phyloP scores from a whole-genome alignment of 2,113 vertebrate genomes.

The Coryphaenoides rupestris region DNA sequence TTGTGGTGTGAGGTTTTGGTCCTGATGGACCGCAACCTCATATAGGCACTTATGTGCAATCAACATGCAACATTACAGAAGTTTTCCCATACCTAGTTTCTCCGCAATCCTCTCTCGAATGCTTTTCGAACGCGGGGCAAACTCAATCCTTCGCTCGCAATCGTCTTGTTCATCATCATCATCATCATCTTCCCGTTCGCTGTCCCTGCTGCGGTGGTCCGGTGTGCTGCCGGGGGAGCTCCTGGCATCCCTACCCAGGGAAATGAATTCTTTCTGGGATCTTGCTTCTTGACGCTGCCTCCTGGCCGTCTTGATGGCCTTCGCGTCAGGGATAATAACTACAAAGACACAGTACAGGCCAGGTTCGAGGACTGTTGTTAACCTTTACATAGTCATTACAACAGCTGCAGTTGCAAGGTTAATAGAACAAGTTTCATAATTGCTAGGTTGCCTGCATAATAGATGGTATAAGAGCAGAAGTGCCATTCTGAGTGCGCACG shows the following conservation, averaged over 20 bases:
- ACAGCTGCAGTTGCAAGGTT: no score
- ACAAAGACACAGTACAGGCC: constrained; percentile 30
- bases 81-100: constrained; percentile 73
- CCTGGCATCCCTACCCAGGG: constrained; percentile 61
- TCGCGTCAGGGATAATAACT: constrained; percentile 74
- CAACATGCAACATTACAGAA: no score
- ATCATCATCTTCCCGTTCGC: constrained; percentile 44
- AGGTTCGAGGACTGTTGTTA: no score
- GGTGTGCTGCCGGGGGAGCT: constrained; percentile 42
- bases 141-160: constrained; percentile 74
- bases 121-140: constrained; percentile 77
- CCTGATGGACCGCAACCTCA: no score
- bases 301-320: constrained; percentile 71
- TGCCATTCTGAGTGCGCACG: no score
- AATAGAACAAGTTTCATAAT: no score
- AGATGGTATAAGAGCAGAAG: no score
- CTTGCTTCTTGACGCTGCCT: constrained; percentile 70
- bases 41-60: no score
- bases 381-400: no score
- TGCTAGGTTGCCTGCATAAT: no score
- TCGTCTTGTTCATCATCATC: constrained; percentile 80
- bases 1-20: no score
- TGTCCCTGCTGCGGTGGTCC: constrained; percentile 45
- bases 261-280: constrained; percentile 76
- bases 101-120: constrained; percentile 81